These are phyloP conservation scores for Gymnorhina tibicen DNA, from an alignment of 2,113 vertebrate genomes.

Conservation along the genomic window DNA sequence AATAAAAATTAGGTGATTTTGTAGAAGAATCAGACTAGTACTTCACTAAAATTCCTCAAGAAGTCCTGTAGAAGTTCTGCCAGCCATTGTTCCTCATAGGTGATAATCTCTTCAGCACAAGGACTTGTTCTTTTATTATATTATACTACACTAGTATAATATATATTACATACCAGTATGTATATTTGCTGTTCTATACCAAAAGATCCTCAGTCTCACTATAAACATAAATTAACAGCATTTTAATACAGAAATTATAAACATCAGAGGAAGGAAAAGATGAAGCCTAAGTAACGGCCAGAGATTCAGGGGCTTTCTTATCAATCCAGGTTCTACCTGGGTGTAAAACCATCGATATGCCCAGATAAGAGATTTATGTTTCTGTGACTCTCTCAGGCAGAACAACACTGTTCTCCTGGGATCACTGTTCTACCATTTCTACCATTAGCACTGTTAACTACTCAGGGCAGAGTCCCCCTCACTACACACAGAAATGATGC, in stretches of 20 bases:
- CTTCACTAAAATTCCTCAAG: not conserved
- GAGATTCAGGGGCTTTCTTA: not conserved
- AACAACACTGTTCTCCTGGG: not conserved
- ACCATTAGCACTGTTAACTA: not conserved
- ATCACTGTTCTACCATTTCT: not conserved
- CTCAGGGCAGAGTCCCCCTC: not conserved
- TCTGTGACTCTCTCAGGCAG: not conserved
- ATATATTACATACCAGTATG: not conserved
- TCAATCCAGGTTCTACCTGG: not conserved
- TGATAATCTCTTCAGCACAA: not conserved
- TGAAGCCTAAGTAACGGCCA: not conserved
- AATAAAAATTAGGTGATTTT: not conserved
- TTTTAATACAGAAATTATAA: not conserved
- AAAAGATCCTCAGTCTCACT: not conserved
- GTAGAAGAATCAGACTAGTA: not conserved
- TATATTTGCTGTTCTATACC: not conserved
- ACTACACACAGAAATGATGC: not conserved
- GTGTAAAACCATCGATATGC: not conserved
- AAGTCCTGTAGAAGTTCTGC: not conserved
- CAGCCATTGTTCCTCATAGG: not conserved
- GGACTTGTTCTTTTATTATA: not conserved
- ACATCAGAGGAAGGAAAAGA: not conserved
- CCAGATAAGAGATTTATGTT: not conserved
- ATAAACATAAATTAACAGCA: not conserved
- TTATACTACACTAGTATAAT: not conserved